phyloP scores from a whole-genome alignment of 2,797 vertebrate genomes.

The Iguana delicatissima region DNA sequence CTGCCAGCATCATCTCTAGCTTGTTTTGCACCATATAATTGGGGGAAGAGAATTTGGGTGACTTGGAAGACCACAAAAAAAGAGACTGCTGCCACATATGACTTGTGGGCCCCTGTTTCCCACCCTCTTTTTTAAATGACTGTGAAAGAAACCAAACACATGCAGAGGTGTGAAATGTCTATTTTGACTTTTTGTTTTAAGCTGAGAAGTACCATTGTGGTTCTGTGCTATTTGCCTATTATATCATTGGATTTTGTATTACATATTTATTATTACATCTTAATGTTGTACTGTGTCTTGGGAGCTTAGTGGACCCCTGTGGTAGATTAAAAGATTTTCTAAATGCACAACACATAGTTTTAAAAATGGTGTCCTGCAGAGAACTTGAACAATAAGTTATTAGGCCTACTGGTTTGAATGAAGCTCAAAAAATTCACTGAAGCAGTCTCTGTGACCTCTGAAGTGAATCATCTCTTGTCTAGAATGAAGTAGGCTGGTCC shows the following conservation, averaged over 20 bases:
- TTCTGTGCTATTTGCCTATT: not conserved
- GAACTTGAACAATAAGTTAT: not conserved
- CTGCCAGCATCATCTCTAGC: too few relatives aligned
- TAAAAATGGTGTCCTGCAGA: fast-evolving
- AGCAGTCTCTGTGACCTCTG: not conserved
- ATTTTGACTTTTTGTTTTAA: not conserved
- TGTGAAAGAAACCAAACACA: not conserved
- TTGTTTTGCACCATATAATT: too few relatives aligned
- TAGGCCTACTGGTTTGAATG: not conserved
- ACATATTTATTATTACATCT: not conserved
- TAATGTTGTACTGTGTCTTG: not conserved
- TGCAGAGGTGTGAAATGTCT: not conserved
- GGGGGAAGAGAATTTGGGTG: too few relatives aligned
- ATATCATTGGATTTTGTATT: not conserved
- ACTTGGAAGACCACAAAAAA: too few relatives aligned
- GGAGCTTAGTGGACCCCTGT: not conserved
- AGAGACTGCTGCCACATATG: too few relatives aligned
- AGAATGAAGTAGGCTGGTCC: not conserved
- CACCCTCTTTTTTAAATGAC: too few relatives aligned
- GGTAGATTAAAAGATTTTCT: too few relatives aligned
- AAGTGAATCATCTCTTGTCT: not conserved
- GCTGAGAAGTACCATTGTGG: not conserved
- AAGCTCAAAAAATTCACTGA: not conserved
- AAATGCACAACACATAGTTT: not conserved
- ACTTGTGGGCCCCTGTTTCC: too few relatives aligned